These are phyloP conservation scores for Tetheella fluctuosa DNA, from an alignment of 2,888 invertebrate genomes.

Conservation along the genomic window DNA sequence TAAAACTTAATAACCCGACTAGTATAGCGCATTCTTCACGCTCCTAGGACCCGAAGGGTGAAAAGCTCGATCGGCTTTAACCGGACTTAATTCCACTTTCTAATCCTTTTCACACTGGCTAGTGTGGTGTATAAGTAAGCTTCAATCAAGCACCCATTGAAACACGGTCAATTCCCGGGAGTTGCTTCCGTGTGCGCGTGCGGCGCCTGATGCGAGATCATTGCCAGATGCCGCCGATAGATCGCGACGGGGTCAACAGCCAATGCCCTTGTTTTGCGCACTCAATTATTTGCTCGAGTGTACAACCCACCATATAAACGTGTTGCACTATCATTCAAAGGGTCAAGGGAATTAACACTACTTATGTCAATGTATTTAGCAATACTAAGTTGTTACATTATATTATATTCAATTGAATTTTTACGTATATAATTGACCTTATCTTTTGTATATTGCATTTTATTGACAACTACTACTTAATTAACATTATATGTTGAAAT, in stretches of 20 bases:
- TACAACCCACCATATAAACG: conserved; percentile 49
- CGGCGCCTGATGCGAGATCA: conserved; percentile 73
- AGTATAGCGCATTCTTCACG: conserved; percentile 26
- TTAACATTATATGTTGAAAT: too few species aligned
- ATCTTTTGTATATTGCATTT: background rate
- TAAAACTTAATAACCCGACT: conserved; percentile 33
- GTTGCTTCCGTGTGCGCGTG: conserved; percentile 73
- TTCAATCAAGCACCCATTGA: conserved; percentile 70
- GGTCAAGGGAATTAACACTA: conserved; percentile 62
- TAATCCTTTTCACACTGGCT: conserved; percentile 61
- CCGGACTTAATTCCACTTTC: conserved; percentile 56
- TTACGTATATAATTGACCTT: conserved; percentile 11
- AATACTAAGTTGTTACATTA: conserved; percentile 4
- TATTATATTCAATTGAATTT: conserved; percentile 1
- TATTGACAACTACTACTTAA: background rate
- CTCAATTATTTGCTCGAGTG: conserved; percentile 66
- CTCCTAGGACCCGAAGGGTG: conserved; percentile 37
- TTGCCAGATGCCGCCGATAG: conserved; percentile 81
- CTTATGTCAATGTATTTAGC: conserved; percentile 9
- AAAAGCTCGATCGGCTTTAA: conserved; percentile 45
- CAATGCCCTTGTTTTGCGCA: conserved; percentile 81
- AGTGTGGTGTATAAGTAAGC: conserved; percentile 47
- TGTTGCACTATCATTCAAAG: conserved; percentile 40
- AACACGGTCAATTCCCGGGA: conserved; percentile 75
- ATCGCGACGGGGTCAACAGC: conserved; percentile 82